Evolutionary conservation across 1,140 invertebrate genomes (phyloP), one percentile per base, ranked within the genome.

Genomic region (Spodoptera litura): DNA sequence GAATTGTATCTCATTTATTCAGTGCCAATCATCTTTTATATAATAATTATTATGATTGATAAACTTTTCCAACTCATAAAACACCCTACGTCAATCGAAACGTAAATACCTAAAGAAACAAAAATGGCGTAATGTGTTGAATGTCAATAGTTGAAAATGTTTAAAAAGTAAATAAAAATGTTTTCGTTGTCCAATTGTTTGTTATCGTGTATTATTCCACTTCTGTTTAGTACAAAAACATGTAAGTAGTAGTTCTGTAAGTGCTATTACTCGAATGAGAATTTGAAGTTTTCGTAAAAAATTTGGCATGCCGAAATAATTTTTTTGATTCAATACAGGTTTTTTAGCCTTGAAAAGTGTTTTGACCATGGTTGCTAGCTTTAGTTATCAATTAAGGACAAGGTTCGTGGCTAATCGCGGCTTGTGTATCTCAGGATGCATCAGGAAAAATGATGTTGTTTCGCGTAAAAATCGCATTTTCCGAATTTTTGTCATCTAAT

Each of bases 91-190:
- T 62, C 49, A 3, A 52, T n/a, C 27, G 76, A 38, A 78, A 78
- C 64, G 76, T 78, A 31, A 31, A 58, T 38, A 51, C 52, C 64
- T 56, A 76, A 51, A 59, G 78, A 90, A 88, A 91, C 86, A 91
- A 92, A 92, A 88, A 93, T 89, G 89, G 90, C 89, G 89, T 88
- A 86, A 77, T 81, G 31, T 87, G 83, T 87, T 88, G 78, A 86
- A 85, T 86, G 90, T 91, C 91, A 91, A 83, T 80, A 87, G 44
- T 79, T 84, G 82, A 89, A 89, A 92, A 80, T 82, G 78, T 89
- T 85, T 87, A 85, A 88, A 90, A 85, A 83, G 77, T 93, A 91
- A 90, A 91, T 93, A 90, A 91, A 90, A 92, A 93, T 93, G 92
- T 88, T 88, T 92, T 82, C 83, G 79, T 74, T 76, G 78, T 76